Evolutionary conservation across 2,113 vertebrate genomes (phyloP), one percentile per base, ranked within the genome.

Genomic region (Genyomyrus donnyi): DNA sequence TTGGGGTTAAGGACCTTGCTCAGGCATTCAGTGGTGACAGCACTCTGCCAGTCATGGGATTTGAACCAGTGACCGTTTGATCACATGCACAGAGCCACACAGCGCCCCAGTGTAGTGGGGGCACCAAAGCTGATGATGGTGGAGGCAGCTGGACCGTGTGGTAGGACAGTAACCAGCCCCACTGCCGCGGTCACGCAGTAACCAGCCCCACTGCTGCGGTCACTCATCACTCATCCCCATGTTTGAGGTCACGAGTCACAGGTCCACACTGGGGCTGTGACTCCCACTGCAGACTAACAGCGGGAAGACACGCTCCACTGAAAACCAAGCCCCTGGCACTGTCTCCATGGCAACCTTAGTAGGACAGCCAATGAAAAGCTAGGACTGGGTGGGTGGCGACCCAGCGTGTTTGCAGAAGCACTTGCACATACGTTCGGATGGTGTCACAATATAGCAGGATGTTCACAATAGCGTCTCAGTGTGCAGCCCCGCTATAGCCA

Each of bases 331-430:
- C 85, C 27, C 50, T 87, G 85, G 85, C 85, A 50, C 94, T 83
- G 94, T 96, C 93, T 94, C 95, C 93, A 95, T 95, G 95, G 91
- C 95, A 96, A 96, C 96, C 92, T 90, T 90, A 95, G 93, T 94
- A 94, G 95, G 95, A 95, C 96, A 96, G 90, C 95, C 96, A 96
- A 95, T 95, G 91, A 91, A 89, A 92, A 88, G 88, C 88, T 86
- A 31, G 1, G 46, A 83, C 83, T 42, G 94, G 94, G 52, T 90
- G 90, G 90, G 93, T 91, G 91, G 90, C 84, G 90, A 91, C 91
- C 89, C 89, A 93, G 7, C 56, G 87, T 66, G 53, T 50, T 90
- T 24, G 89, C 90, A 90, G 66, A 88, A 48, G 11, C 92, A 87
- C 92, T 91, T 66, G 90, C 86, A 91, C 49, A 90, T 89, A 92